Conservation (phyloP, 1,140 invertebrate species). For the Nomia melanderi region DNA sequence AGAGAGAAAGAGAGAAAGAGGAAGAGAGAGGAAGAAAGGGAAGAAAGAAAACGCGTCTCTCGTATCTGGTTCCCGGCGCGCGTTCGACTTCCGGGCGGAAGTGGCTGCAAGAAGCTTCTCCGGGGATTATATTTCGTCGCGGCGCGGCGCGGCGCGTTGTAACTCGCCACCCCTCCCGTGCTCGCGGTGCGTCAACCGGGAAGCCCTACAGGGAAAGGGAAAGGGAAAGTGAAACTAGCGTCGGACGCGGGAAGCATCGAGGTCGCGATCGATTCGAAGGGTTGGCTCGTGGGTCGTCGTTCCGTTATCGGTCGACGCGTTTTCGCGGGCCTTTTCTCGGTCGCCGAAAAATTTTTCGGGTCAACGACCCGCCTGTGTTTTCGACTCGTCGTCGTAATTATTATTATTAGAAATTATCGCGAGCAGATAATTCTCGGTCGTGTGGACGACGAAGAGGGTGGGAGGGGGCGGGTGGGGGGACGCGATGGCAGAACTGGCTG, state of each 20-base stretch:
- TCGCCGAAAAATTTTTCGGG: too few relatives aligned
- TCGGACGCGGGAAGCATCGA: slow-evolving; percentile 19
- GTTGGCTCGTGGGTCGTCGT: neutral
- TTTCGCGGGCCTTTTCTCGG: neutral
- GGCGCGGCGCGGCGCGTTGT: neutral
- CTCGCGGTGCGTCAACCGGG: slow-evolving; percentile 19
- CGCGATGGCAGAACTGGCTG: too few relatives aligned
- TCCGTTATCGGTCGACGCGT: slow-evolving; percentile 4
- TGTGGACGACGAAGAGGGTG: too few relatives aligned
- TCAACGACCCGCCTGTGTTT: too few relatives aligned
- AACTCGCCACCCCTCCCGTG: slow-evolving; percentile 5
- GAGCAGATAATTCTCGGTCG: too few relatives aligned
- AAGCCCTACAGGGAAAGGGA: slow-evolving; percentile 39
- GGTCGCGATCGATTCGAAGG: slow-evolving; percentile 47
- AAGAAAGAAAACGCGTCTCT: neutral
- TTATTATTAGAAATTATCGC: too few relatives aligned
- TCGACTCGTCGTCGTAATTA: too few relatives aligned
- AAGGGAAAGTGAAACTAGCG: slow-evolving; percentile 33
- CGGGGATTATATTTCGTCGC: slow-evolving; percentile 51
- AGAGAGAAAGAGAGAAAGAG: too few relatives aligned
- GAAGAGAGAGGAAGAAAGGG: neutral
- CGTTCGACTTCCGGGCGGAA: slow-evolving; percentile 36
- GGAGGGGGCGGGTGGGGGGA: too few relatives aligned
- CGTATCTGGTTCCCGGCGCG: slow-evolving; percentile 18
- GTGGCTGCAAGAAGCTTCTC: slow-evolving; percentile 31